phyloP scores from a whole-genome alignment of 2,113 vertebrate species.

The Takifugu flavidus region DNA sequence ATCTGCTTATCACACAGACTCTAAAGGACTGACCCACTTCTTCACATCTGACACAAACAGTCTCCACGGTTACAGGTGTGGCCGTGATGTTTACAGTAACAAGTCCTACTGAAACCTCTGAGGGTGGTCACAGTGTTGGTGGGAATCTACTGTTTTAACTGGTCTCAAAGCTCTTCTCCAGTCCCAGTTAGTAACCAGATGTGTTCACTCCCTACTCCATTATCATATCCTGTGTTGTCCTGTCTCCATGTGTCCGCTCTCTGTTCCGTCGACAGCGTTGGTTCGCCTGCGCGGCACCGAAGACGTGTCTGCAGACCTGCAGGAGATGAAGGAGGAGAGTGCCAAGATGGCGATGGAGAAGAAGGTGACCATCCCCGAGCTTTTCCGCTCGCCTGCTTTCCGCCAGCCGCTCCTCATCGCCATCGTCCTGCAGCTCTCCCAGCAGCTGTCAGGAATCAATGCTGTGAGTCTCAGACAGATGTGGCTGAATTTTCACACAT shows the following conservation, averaged over 20 bases:
- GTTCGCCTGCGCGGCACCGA: conserved; percentile 82
- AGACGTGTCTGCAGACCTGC: conserved; percentile 85
- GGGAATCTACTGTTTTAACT: too few relatives aligned
- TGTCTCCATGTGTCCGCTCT: neutral
- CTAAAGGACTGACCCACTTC: conserved; percentile 16
- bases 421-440: conserved; percentile 90
- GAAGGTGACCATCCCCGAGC: conserved; percentile 83
- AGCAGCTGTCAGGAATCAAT: conserved; percentile 96
- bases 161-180: too few relatives aligned
- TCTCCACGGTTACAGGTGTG: neutral
- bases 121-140: too few relatives aligned
- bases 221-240: neutral
- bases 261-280: conserved; percentile 70
- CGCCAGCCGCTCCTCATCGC: conserved; percentile 87
- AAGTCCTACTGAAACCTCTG: neutral
- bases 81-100: neutral
- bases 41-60: conserved; percentile 4
- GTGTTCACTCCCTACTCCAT: too few relatives aligned
- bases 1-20: conserved; percentile 6
- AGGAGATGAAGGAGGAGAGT: conserved; percentile 96
- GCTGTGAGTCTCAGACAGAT: conserved; percentile 77
- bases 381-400: conserved; percentile 81
- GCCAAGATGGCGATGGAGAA: conserved; percentile 87
- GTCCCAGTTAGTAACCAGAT: too few relatives aligned
- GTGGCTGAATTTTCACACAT: neutral